Percentiles rank a stretch among this genome's conserved stretches.
Evolutionary conservation across 1,140 invertebrate species (phyloP).

Genomic region (Uloborus diversus): DNA sequence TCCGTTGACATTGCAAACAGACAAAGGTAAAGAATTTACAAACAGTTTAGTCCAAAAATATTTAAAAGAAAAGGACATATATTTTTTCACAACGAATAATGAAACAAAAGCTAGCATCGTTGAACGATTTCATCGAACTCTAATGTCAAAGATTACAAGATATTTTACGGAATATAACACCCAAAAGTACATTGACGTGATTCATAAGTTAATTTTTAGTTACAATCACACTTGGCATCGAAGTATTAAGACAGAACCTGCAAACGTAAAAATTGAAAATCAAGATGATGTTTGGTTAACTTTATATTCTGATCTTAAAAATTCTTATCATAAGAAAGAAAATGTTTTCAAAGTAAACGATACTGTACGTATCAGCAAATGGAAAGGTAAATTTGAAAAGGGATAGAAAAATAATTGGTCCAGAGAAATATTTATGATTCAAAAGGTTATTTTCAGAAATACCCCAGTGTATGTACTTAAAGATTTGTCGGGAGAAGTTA

Average conservation of each 20-base stretch:
- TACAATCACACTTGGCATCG: conserved; percentile 67
- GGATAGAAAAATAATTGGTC: conserved; percentile 43
- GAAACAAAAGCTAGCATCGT: conserved; percentile 66
- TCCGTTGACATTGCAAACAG: conserved; percentile 44
- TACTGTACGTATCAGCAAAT: conserved; percentile 41
- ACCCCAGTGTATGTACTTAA: conserved; percentile 24
- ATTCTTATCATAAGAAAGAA: not conserved
- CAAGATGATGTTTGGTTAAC: not conserved
- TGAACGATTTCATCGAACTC: conserved; percentile 67
- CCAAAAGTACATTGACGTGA: conserved; percentile 64
- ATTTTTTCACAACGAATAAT: conserved; percentile 66
- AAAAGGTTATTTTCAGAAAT: not conserved
- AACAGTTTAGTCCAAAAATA: conserved; percentile 60
- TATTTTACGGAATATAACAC: conserved; percentile 65
- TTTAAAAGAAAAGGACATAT: conserved; percentile 63
- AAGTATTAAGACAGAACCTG: conserved; percentile 65
- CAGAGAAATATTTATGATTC: conserved; percentile 45
- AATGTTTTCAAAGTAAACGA: conserved; percentile 62
- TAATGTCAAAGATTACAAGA: conserved; percentile 66
- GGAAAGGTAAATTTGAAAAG: conserved; percentile 50
- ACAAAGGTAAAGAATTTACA: conserved; percentile 48
- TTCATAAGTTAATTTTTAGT: conserved; percentile 62
- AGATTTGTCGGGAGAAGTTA: conserved; percentile 13
- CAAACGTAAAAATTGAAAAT: conserved; percentile 63
- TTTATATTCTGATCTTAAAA: conserved; percentile 36